Percentiles rank a stretch among this genome's conserved stretches.
These are phyloP conservation scores for Pipa parva DNA, from an alignment of 2,113 vertebrate genomes.

Conservation along the genomic window DNA sequence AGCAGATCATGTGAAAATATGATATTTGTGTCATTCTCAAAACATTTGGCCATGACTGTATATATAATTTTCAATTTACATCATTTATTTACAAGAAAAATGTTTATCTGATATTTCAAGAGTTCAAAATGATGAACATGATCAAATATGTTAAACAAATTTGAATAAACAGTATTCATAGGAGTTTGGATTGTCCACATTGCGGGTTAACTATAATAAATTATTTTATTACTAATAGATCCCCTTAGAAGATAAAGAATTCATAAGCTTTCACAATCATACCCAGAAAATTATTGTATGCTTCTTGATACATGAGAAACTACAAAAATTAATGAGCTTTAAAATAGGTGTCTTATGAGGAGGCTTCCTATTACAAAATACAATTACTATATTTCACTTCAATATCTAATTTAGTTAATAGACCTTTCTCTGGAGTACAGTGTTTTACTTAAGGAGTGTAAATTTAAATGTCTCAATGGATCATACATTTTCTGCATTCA, in stretches of 20 bases:
- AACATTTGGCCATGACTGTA: too few species aligned
- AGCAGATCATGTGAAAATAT: too few species aligned
- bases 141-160: conserved; percentile 1
- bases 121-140: not conserved
- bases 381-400: conserved; percentile 28
- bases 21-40: too few species aligned
- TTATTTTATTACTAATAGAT: not conserved
- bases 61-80: not conserved
- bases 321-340: conserved; percentile 30
- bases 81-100: not conserved
- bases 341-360: conserved; percentile 31
- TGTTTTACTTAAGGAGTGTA: conserved; percentile 21
- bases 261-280: conserved; percentile 15
- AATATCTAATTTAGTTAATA: conserved; percentile 31
- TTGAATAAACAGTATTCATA: not conserved
- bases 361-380: conserved; percentile 23
- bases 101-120: not conserved
- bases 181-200: not conserved
- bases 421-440: conserved; percentile 9
- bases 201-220: not conserved
- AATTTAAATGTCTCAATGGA: conserved; percentile 11
- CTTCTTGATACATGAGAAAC: conserved; percentile 6
- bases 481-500: conserved; percentile 3
- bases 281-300: conserved; percentile 17
- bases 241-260: conserved; percentile 13